Evolutionary conservation across 2,113 vertebrate genomes (phyloP).

Genomic region (Crocuta crocuta): DNA sequence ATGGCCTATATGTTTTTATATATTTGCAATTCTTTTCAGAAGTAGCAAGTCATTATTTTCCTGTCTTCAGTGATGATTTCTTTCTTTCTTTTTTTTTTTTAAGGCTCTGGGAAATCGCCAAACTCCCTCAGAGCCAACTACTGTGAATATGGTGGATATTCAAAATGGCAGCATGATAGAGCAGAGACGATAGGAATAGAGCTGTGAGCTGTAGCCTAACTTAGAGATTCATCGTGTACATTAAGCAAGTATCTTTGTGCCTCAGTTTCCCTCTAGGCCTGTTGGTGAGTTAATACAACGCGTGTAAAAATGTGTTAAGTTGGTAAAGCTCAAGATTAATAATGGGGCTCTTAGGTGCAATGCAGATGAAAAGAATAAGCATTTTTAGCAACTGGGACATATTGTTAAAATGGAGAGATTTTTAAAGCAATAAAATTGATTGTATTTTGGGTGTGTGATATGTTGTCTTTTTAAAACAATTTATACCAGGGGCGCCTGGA

Average conservation of each 20-base stretch:
- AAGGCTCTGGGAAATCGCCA: neutral
- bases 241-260: neutral
- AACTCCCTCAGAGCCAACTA: fast-evolving
- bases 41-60: neutral
- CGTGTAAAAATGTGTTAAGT: too few relatives aligned
- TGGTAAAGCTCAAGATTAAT: neutral
- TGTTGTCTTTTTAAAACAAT: neutral
- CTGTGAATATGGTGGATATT: neutral
- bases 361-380: neutral
- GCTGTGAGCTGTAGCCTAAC: neutral
- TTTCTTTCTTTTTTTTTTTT: neutral
- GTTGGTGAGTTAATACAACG: too few relatives aligned
- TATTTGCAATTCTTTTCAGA: neutral
- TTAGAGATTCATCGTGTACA: too few relatives aligned
- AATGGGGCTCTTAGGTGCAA: neutral
- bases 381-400: neutral
- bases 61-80: neutral
- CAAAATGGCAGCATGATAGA: neutral
- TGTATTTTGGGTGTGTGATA: fast-evolving
- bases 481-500: neutral
- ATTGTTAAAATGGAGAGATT: neutral
- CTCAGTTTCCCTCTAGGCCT: neutral
- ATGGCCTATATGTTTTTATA: neutral
- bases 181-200: fast-evolving
- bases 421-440: neutral